phyloP scores from a whole-genome alignment of 2,113 vertebrate genomes.

The Atherinomorus stipes region DNA sequence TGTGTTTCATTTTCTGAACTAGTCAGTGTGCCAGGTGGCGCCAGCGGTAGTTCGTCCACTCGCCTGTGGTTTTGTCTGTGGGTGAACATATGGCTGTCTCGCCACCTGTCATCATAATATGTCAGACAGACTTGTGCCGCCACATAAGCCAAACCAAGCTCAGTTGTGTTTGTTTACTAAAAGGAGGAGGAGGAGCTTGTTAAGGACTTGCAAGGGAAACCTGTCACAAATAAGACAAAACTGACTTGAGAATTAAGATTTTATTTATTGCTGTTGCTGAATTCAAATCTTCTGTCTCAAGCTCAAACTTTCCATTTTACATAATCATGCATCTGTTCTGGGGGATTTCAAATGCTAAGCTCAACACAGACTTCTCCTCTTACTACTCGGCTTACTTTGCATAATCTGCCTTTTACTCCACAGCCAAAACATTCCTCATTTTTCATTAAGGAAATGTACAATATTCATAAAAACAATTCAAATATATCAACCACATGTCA shows the following conservation, averaged over 20 bases:
- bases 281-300: not conserved
- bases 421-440: not conserved
- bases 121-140: constrained; percentile 21
- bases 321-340: not conserved
- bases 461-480: not conserved
- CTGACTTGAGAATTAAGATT: not conserved
- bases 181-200: not conserved
- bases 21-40: constrained; percentile 64
- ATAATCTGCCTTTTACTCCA: not conserved
- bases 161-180: constrained; percentile 9
- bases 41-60: constrained; percentile 43
- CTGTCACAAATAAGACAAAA: not conserved
- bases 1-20: constrained; percentile 40
- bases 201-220: not conserved
- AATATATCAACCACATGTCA: not conserved
- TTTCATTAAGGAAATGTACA: not conserved
- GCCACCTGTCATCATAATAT: constrained; percentile 39
- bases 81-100: constrained; percentile 63
- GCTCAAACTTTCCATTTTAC: too few relatives aligned
- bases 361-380: not conserved
- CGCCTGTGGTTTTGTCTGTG: constrained; percentile 26
- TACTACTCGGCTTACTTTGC: too few relatives aligned
- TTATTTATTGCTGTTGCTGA: not conserved
- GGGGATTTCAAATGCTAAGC: not conserved
- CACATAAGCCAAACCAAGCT: constrained; percentile 5